phyloP scores from a whole-genome alignment of 2,797 vertebrate species.

The Ctenopoma kingsleyae region DNA sequence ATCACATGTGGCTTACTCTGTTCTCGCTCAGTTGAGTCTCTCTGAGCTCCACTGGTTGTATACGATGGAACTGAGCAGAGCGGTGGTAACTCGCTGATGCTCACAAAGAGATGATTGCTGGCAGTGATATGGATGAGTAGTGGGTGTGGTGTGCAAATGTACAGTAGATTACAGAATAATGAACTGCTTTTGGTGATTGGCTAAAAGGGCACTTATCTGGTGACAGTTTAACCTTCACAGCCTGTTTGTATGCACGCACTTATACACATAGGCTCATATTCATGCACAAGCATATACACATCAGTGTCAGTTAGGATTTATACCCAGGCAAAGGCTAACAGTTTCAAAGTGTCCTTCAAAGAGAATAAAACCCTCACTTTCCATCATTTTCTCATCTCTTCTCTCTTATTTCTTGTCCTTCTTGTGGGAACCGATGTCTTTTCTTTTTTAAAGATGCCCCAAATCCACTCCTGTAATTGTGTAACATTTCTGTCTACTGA shows the following conservation, averaged over 20 bases:
- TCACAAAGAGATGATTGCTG: slow-evolving; percentile 51
- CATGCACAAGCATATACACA: slow-evolving; percentile 29
- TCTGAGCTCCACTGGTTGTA: slow-evolving; percentile 46
- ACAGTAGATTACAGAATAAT: slow-evolving; percentile 29
- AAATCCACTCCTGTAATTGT: slow-evolving; percentile 56
- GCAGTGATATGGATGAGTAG: slow-evolving; percentile 8
- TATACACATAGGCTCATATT: slow-evolving; percentile 7
- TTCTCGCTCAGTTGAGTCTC: slow-evolving; percentile 46
- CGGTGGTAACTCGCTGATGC: slow-evolving; percentile 42
- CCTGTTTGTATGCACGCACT: slow-evolving; percentile 26
- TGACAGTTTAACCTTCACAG: slow-evolving; percentile 54
- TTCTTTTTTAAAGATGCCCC: slow-evolving; percentile 38
- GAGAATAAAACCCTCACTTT: slow-evolving; percentile 23
- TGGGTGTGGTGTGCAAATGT: slow-evolving; percentile 9
- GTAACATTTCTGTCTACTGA: slow-evolving; percentile 42
- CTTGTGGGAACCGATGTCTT: slow-evolving; percentile 38
- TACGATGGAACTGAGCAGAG: slow-evolving; percentile 45
- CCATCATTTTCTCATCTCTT: slow-evolving; percentile 17
- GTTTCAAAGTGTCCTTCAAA: slow-evolving; percentile 57
- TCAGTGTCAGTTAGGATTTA: slow-evolving; percentile 58
- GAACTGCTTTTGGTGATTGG: slow-evolving; percentile 19
- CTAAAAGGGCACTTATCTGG: slow-evolving; percentile 37
- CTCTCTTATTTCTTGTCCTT: slow-evolving; percentile 11
- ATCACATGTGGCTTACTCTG: slow-evolving; percentile 64
- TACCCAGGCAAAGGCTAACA: slow-evolving; percentile 51